A percentile compares a stretch with the other conserved stretches of the same genome.
phyloP scores from a whole-genome alignment of 2,888 invertebrate genomes.

The Agonopterix subpropinquella region DNA sequence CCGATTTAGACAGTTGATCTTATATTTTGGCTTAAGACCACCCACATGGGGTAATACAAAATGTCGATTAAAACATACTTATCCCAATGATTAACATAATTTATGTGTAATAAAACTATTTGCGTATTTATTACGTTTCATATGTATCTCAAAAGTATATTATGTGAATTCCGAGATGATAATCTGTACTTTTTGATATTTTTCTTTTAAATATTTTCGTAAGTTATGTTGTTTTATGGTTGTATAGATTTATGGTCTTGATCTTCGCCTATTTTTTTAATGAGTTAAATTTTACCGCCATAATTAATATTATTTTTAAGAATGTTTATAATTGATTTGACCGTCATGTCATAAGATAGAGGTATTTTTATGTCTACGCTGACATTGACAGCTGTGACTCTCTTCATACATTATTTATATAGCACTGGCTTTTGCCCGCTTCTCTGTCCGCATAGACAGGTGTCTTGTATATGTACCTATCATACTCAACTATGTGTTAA shows the following conservation, averaged over 20 bases:
- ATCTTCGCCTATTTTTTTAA: neutral
- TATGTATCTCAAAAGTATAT: neutral
- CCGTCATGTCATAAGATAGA: no score
- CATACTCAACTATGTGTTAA: no score
- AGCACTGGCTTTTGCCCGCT: no score
- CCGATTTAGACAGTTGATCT: slow-evolving; percentile 1
- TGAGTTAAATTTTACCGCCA: neutral
- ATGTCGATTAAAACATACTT: slow-evolving; percentile 5
- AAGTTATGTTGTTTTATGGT: neutral
- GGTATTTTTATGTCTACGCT: no score
- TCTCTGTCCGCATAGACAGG: no score
- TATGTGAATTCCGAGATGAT: slow-evolving; percentile 1
- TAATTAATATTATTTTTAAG: no score
- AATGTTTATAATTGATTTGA: no score
- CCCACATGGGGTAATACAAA: neutral
- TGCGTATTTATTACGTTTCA: slow-evolving; percentile 1
- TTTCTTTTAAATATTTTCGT: neutral
- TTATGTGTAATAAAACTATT: slow-evolving; percentile 10
- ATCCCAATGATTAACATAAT: slow-evolving; percentile 6
- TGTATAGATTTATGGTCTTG: slow-evolving; percentile 2
- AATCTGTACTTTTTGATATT: neutral
- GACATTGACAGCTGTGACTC: no score
- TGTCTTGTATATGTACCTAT: no score
- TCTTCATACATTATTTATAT: no score
- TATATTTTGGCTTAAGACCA: neutral